Percentiles rank a stretch among this genome's conserved stretches.
These are phyloP conservation scores for Polia nebulosa DNA, from an alignment of 2,888 invertebrate genomes.

Conservation along the genomic window DNA sequence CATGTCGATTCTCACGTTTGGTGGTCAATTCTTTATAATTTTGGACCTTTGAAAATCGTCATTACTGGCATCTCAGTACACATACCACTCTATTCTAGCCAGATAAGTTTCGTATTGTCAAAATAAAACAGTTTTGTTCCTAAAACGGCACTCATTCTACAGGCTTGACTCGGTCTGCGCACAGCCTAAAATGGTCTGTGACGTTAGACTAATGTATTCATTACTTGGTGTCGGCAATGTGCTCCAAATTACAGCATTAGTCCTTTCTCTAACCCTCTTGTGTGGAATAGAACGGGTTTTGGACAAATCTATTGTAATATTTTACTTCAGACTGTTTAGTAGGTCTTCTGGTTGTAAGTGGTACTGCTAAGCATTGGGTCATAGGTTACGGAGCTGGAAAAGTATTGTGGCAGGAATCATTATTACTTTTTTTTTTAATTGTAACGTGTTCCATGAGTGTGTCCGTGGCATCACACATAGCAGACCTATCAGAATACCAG, in stretches of 20 bases:
- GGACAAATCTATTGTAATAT: constrained; percentile 52
- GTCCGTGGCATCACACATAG: too few species aligned
- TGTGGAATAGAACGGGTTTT: constrained; percentile 40
- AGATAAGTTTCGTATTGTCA: too few species aligned
- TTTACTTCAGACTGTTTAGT: constrained; percentile 3
- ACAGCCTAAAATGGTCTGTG: constrained; percentile 42
- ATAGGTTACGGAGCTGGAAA: neutral
- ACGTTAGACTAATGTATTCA: constrained; percentile 64
- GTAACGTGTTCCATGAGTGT: too few species aligned
- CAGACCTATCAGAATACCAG: too few species aligned
- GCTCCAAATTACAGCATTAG: constrained; percentile 60
- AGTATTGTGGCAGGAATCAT: neutral
- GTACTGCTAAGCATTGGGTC: neutral
- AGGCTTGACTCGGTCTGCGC: neutral
- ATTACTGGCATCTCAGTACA: too few species aligned
- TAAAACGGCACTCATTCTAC: neutral
- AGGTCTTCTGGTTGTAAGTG: neutral
- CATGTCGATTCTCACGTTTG: too few species aligned
- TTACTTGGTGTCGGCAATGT: constrained; percentile 53
- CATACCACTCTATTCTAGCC: too few species aligned
- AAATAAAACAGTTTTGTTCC: neutral
- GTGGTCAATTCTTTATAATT: too few species aligned
- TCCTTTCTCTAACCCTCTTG: constrained; percentile 29
- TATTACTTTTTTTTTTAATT: too few species aligned
- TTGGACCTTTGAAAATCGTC: neutral